These are phyloP conservation scores for Timandra comae DNA, from an alignment of 2,888 invertebrate species.

Conservation along the genomic window DNA sequence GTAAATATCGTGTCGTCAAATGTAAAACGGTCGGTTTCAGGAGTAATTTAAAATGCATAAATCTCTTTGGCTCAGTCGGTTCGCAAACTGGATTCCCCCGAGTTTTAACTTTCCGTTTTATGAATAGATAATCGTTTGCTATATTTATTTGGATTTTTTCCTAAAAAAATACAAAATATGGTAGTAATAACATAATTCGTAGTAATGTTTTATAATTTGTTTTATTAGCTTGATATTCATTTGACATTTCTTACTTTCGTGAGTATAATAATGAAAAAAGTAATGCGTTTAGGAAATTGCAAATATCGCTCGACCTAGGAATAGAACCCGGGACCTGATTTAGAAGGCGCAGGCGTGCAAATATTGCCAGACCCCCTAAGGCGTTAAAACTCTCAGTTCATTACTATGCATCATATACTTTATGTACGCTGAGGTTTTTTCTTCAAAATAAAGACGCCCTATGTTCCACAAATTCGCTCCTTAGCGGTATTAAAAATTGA, in stretches of 20 bases:
- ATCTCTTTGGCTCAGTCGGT: slow-evolving; percentile 57
- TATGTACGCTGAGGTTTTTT: too few relatives aligned
- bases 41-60: slow-evolving; percentile 71
- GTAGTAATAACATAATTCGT: too few relatives aligned
- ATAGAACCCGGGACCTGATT: too few relatives aligned
- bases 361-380: too few relatives aligned
- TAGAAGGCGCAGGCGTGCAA: too few relatives aligned
- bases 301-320: too few relatives aligned
- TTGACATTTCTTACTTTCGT: not conserved
- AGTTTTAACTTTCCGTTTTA: slow-evolving; percentile 65
- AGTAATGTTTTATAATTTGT: not conserved
- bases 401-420: too few relatives aligned
- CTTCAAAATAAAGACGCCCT: too few relatives aligned
- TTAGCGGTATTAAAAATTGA: too few relatives aligned
- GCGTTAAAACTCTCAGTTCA: too few relatives aligned
- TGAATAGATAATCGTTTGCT: slow-evolving; percentile 62
- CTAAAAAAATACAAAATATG: not conserved
- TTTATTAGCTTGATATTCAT: not conserved
- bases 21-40: slow-evolving; percentile 29
- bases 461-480: too few relatives aligned
- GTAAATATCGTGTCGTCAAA: slow-evolving; percentile 22
- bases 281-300: not conserved
- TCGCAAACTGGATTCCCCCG: slow-evolving; percentile 57
- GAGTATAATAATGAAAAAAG: not conserved
- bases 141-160: too few relatives aligned